Conservation (phyloP, 2,888 invertebrate species). For the Idaea biselata region DNA sequence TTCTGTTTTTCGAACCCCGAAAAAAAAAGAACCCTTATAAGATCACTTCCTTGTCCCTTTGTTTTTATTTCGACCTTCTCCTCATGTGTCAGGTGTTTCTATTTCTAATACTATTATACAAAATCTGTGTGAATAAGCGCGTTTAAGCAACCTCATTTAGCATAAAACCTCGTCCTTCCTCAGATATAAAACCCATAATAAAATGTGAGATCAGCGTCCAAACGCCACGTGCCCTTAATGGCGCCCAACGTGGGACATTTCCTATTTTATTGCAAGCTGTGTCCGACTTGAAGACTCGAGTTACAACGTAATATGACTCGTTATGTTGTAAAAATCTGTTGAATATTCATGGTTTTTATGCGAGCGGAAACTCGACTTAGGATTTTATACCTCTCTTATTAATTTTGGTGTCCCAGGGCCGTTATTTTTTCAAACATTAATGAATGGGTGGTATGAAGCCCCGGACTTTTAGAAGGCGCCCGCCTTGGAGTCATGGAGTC, state of each 20-base stretch:
- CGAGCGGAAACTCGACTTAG: background rate
- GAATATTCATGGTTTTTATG: background rate
- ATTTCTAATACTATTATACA: background rate
- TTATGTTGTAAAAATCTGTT: background rate
- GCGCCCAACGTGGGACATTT: constrained; percentile 23
- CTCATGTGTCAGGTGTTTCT: background rate
- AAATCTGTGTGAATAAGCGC: background rate
- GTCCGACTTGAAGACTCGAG: constrained; percentile 14
- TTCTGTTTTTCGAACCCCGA: no score
- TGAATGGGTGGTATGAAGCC: constrained; percentile 3
- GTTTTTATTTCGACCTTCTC: background rate
- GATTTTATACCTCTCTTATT: background rate
- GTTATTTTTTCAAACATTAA: background rate
- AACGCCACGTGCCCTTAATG: constrained; percentile 24
- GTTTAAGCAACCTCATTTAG: background rate
- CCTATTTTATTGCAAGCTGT: constrained; percentile 17
- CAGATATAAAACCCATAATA: constrained; percentile 3
- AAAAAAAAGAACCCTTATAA: no score
- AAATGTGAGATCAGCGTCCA: constrained; percentile 10
- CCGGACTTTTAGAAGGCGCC: no score
- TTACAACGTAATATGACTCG: background rate
- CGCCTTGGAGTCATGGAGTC: no score
- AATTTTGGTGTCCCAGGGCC: background rate
- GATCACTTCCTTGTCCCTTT: no score
- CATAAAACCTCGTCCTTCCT: background rate